Base-by-base conservation (phyloP, 2,797 vertebrate genomes). In the Smutsia gigantea region DNA sequence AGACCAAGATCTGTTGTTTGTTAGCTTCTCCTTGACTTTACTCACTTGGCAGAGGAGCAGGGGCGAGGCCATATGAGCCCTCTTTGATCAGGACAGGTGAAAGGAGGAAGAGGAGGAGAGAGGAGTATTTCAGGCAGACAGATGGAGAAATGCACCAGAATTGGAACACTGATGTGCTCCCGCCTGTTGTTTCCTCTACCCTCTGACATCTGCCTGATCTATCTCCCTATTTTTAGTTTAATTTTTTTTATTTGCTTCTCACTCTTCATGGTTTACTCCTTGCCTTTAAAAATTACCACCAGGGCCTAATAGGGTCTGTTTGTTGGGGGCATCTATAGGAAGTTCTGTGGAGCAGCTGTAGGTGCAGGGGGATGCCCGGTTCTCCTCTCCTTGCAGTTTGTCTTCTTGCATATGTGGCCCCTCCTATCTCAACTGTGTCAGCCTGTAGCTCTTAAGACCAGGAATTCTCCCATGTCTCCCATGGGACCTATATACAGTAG, bases 1-100 rank as follows among this genome's bases (percentile, higher is more conserved):
- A 17, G 19, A 18, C 13, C 8, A 23, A 19, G 23, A 12, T 25
- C 27, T 74, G 49, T 37, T 8, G 55, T 64, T 51, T 12, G 14
- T 29, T 53, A 29, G 21, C 74, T 64, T 74, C 49, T 27, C n/a
- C 18, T 6, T 0, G 9, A 51, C 23, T 37, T 34, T 13, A 25
- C 18, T 93, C 27, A 37, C 27, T 68, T 42, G 6, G 4, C 42
- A 4, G 49, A 68, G 42, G 34, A n/a, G 53, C 66, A 27, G 42
- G 68, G 11, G 4, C 0, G 3, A 91, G 39, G 3, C 10, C 14
- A 0, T 1, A 1, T 0, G 39, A 11, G 23, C 19, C 27, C 5
- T 29, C 51, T 64, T n/a, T 34, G 39, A 27, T 27, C 23, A 64
- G 39, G 63, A 46, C 4, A 18, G 14, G 46, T n/a, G 19, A 42